phyloP scores from a whole-genome alignment of 2,797 vertebrate genomes.

The Crax fasciolata region DNA sequence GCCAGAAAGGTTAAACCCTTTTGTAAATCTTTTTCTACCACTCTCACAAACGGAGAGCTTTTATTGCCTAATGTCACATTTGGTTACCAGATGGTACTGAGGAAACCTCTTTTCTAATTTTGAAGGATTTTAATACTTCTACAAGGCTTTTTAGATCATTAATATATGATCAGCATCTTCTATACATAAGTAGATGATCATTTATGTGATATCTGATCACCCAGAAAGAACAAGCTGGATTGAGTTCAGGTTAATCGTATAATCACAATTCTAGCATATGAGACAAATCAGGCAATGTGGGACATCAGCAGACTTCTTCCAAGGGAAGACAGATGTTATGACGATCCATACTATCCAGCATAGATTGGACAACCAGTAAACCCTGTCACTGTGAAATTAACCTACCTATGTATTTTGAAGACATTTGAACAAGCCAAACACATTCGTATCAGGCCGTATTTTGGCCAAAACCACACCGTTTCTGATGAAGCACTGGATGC shows the following conservation, averaged over 20 bases:
- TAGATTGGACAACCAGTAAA: background rate
- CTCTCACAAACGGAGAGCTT: background rate
- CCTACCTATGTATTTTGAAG: background rate
- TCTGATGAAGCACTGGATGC: background rate
- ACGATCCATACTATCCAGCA: background rate
- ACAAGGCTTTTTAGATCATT: background rate
- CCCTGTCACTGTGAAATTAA: background rate
- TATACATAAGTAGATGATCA: background rate
- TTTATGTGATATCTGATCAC: background rate
- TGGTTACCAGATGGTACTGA: background rate
- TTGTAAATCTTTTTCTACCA: background rate
- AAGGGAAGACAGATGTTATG: background rate
- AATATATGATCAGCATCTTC: background rate
- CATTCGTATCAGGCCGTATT: background rate
- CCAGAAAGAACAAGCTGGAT: background rate
- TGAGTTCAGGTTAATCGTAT: background rate
- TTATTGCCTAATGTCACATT: background rate
- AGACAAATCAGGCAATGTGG: background rate
- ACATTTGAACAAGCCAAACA: background rate
- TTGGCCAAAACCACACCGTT: background rate
- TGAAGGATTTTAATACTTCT: background rate
- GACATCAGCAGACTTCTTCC: background rate
- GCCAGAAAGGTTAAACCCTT: conserved; percentile 2
- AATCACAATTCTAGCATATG: background rate
- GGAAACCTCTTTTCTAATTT: background rate